Base-by-base conservation (phyloP, 1,140 invertebrate species). In the Aplysia californica region DNA sequence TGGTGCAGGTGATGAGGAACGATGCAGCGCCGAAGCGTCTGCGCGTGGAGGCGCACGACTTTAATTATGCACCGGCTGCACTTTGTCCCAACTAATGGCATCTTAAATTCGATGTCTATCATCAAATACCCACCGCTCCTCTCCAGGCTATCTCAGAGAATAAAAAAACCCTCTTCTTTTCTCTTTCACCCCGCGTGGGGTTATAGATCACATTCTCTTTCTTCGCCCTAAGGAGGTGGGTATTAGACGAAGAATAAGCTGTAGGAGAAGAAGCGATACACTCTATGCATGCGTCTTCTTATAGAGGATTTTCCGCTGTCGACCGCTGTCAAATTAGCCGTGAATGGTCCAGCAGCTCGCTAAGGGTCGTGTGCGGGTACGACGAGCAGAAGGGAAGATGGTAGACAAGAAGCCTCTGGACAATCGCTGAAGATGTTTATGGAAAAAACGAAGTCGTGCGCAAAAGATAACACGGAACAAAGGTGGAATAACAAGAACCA, bases 311-410 rank as follows among this genome's bases (percentile, higher is more conserved):
- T 36, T 44, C 3, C 68, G 29, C 26, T 44, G 38, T 20, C 21
- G 68, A 31, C 44, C 26, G 68, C 68, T 70, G 68, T 70, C 68
- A 70, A 70, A 70, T 70, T 70, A 70, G 68, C 50, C 26, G 31
- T 41, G 66, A 68, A 68, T 26, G 20, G 36, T 21, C 50, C 38
- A 2, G 38, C 4, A 2, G 5, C 29, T 26, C 61, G 20, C 31
- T 36, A 21, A 3, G 29, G 61, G 61, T 65, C 61, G 61, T 65
- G 61, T 36, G 61, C 58, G 3, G 61, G 33, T 3, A 5, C 26
- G 35, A 21, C 35, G 39, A n/a, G 39, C 35, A 36, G 61, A 65
- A 3, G 2, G 2, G 4, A 50, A 50, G n/a, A 50, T 15, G n/a
- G n/a, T 50, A n/a, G 44, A 50, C n/a, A n/a, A n/a, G n/a, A n/a